Base-by-base conservation (phyloP, 2,888 invertebrate genomes). In the Opisthograptis luteolata region DNA sequence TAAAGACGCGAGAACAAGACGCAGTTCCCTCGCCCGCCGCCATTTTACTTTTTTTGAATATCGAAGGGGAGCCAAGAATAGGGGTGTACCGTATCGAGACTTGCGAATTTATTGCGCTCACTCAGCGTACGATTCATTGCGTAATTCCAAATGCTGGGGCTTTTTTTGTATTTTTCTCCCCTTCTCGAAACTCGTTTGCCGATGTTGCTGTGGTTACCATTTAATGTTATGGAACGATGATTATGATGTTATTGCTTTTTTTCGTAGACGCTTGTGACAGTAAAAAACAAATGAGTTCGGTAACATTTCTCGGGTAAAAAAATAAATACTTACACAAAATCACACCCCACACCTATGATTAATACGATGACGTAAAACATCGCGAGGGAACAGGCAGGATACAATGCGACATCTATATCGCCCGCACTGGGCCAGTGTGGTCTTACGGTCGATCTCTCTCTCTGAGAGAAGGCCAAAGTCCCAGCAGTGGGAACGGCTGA, bases 1-100 rank as follows among this genome's bases (percentile, higher is more conserved):
- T 89, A 88, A 88, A 89, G 88, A 81, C 86, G 85, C 84, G 87
- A 85, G 88, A 84, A 80, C 85, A 87, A 86, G 87, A 85, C 79
- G 84, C 70, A 19, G 39, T 39, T 63, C 70, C 55, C 58, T 30
- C 37, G 49, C 58, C 52, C 60, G 74, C 67, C 75, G 86, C 87
- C 87, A 87, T 89, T 85, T 87, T 87, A 73, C 75, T 81, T 82
- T 82, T 30, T 79, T 81, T 73, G 70, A 74, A 82, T 77, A 76
- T 80, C 78, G 80, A 80, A 81, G 83, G 87, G 87, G 84, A 78
- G 59, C 55, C 55, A 40, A 52, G 73, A 69, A 50, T 70, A 72
- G 76, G 76, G 76, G 70, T 63, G 70, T 68, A 68, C 67, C 74
- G 79, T 79, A 78, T 79, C 73, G 80, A 76, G 76, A 66, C 66